Conservation (phyloP, 1,140 invertebrate genomes). For the Sycophaga agraensis region DNA sequence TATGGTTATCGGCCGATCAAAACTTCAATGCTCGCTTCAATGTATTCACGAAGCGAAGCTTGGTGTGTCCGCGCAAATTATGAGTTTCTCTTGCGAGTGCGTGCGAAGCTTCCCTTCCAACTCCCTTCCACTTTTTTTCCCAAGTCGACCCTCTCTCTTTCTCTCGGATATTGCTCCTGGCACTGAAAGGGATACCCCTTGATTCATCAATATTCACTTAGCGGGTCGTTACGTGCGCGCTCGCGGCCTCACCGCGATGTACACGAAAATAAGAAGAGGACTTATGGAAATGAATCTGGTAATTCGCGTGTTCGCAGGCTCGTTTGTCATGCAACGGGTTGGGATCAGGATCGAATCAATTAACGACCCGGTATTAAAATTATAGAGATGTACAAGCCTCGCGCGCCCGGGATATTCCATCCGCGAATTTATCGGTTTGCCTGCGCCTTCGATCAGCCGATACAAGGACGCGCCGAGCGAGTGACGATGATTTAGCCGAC, state of each 20-base stretch:
- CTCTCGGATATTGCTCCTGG: no score
- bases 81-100: background rate
- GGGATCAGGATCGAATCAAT: background rate
- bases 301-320: slow-evolving; percentile 10
- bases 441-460: no score
- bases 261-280: slow-evolving; percentile 16
- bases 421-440: background rate
- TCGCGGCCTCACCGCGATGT: background rate
- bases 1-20: no score
- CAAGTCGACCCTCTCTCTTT: no score
- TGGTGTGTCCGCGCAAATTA: background rate
- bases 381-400: background rate
- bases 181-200: slow-evolving; percentile 1
- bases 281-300: slow-evolving; percentile 11
- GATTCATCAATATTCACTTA: slow-evolving; percentile 24
- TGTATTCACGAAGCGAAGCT: no score
- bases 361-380: slow-evolving; percentile 9
- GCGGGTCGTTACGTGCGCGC: background rate
- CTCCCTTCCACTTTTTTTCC: no score
- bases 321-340: background rate
- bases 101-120: background rate
- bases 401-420: background rate
- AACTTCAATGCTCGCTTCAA: no score
- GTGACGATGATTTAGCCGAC: no score
- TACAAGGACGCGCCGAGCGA: no score